Percentiles rank a stretch among this genome's conserved stretches.
Evolutionary conservation across 2,888 invertebrate genomes (phyloP).

Genomic region (Apamea sordens): DNA sequence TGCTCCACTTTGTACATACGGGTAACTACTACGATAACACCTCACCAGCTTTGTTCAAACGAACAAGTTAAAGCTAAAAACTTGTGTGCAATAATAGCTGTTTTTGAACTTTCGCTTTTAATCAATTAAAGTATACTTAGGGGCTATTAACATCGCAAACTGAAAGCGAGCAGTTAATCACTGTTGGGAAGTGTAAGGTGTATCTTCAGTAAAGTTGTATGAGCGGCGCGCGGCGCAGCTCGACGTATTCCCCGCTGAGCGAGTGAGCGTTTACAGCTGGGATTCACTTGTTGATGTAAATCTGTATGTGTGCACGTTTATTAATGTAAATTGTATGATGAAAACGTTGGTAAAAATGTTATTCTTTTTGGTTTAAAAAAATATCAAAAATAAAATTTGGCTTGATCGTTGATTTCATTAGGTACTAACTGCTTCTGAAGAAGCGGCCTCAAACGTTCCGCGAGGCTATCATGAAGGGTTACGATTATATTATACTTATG

Average conservation of each 20-base stretch:
- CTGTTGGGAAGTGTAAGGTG: conserved; percentile 61
- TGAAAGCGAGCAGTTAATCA: conserved; percentile 70
- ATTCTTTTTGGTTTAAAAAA: background rate
- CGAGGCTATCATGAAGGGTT: background rate
- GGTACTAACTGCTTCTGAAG: background rate
- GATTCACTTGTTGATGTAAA: conserved; percentile 77
- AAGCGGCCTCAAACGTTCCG: background rate
- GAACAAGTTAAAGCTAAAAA: conserved; percentile 28
- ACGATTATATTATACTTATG: background rate
- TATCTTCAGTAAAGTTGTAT: conserved; percentile 66
- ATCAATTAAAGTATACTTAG: conserved; percentile 62
- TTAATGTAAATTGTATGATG: background rate
- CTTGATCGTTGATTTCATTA: background rate
- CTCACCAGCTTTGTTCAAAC: conserved; percentile 21
- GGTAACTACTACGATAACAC: background rate
- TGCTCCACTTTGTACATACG: background rate
- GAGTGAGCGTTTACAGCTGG: conserved; percentile 71
- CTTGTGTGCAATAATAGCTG: conserved; percentile 53
- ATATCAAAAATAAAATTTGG: background rate
- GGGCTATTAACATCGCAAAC: conserved; percentile 57
- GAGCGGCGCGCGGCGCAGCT: conserved; percentile 65
- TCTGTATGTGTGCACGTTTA: conserved; percentile 15
- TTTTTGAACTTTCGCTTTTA: conserved; percentile 55
- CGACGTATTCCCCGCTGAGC: conserved; percentile 63
- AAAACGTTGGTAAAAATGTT: background rate